Base-by-base conservation (phyloP, 37 sponge, comb jelly and placozoan genomes). In the Beroe forskalii region DNA sequence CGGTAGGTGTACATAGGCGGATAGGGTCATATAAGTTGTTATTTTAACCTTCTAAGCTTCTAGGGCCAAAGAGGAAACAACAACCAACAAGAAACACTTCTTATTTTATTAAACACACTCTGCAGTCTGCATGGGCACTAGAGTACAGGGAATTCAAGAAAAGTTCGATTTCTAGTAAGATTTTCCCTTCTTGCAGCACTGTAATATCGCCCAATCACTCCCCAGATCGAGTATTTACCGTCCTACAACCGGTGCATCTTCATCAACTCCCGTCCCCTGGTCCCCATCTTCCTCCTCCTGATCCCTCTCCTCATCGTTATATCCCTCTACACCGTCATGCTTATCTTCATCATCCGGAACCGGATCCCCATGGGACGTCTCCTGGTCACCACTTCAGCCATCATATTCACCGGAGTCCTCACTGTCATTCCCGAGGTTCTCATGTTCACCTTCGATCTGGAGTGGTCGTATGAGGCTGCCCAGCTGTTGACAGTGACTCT, bases 401-500 rank as follows among this genome's bases (percentile, higher is more conserved):
- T 80, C 55, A 25, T 80, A 22, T 1, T 22, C 0, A 42, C 86
- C 0, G 86, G 86, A 41, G 30, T 43, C 19, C 14, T 43, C 14
- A 25, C 35, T 30, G 24, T 39, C 22, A 44, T 80, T 24, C 86
- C 86, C 0, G 86, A 80, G 86, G 35, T 80, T 25, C 86, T 80
- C 6, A 80, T 80, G 44, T 35, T 37, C 40, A 44, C 86, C 30
- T 80, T 80, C 86, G 28, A 80, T 25, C 23, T 80, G 28, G 0
- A 17, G 12, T 33, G 28, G 86, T 44, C 86, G 28, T 80, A 80
- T 43, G 55, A 80, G 27, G 55, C 30, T 22, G 86, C 86, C 25
- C 86, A 80, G 55, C 4, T 80, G 17, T 43, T 80, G 24, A 80
- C 86, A 80, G 55, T 80, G 55, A 80, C 86, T 1, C 86, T 80